Conservation (phyloP, 2,888 invertebrate species). For the Cinara cedri region DNA sequence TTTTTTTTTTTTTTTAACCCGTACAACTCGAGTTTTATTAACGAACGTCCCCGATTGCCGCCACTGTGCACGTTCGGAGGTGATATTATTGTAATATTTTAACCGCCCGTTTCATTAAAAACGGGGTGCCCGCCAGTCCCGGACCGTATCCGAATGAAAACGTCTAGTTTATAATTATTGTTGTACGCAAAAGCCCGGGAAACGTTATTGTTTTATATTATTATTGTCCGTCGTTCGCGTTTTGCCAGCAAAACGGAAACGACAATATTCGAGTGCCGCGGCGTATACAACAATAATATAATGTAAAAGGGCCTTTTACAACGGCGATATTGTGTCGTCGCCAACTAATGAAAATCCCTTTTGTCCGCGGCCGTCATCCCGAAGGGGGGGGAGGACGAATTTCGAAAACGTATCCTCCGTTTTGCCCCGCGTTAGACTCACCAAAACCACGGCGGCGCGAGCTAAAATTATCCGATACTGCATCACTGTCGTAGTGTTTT, state of each 20-base stretch:
- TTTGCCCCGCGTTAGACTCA: no score
- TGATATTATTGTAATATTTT: constrained; percentile 30
- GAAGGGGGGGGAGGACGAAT: no score
- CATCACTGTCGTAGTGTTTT: no score
- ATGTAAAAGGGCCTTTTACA: constrained; percentile 17
- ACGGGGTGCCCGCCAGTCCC: background rate
- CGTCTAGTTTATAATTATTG: background rate
- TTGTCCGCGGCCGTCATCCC: no score
- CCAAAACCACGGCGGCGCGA: no score
- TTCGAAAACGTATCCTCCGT: no score
- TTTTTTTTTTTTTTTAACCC: no score
- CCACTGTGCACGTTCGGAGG: background rate
- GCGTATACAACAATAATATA: background rate
- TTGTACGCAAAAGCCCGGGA: background rate
- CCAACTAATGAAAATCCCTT: constrained; percentile 5
- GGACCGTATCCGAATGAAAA: constrained; percentile 18
- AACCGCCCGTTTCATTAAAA: constrained; percentile 21
- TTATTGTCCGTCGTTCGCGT: constrained; percentile 11
- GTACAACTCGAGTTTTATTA: constrained; percentile 30
- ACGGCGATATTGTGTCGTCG: constrained; percentile 2
- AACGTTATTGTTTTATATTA: constrained; percentile 34
- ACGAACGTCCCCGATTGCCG: background rate
- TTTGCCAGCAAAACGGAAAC: constrained; percentile 39
- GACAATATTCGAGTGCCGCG: constrained; percentile 34
- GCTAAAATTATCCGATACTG: no score